These are phyloP conservation scores for Salmo trutta DNA, from an alignment of 2,797 vertebrate species.

Conservation along the genomic window DNA sequence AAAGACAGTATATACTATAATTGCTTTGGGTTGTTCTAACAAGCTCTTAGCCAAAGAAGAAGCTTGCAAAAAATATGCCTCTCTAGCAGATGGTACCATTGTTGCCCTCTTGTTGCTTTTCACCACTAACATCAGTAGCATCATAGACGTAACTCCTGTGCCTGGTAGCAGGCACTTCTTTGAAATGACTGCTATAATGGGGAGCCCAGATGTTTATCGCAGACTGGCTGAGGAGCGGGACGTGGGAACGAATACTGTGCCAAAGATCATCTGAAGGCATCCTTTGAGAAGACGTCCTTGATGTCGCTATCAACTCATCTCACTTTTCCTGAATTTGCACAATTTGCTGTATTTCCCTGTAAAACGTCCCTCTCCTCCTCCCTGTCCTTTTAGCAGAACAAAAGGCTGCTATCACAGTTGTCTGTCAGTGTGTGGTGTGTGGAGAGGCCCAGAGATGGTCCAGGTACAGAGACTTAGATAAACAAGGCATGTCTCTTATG, in stretches of 20 bases:
- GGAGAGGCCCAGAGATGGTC: conserved; percentile 40
- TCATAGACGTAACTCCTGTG: conserved; percentile 28
- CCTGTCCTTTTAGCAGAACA: conserved; percentile 42
- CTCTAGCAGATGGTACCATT: conserved; percentile 24
- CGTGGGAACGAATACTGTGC: conserved; percentile 24
- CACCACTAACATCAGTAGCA: conserved; percentile 29
- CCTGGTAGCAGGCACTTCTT: conserved; percentile 20
- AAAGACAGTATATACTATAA: conserved; percentile 14
- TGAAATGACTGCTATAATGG: conserved; percentile 30
- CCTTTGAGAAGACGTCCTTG: conserved; percentile 35
- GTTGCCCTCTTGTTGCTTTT: conserved; percentile 15
- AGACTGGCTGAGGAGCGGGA: conserved; percentile 24
- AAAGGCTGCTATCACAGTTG: conserved; percentile 25
- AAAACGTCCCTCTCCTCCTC: conserved; percentile 28
- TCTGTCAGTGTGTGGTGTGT: conserved; percentile 22
- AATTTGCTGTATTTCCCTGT: conserved; percentile 27
- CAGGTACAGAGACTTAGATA: conserved; percentile 24
- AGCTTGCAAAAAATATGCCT: conserved; percentile 7
- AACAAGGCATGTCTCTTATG: conserved; percentile 26
- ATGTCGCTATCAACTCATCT: conserved; percentile 30
- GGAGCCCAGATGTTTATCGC: conserved; percentile 54
- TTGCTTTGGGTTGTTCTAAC: conserved; percentile 22
- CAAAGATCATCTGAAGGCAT: conserved; percentile 40
- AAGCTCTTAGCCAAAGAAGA: conserved; percentile 13
- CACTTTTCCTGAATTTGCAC: conserved; percentile 27